A percentile compares a stretch with the other conserved stretches of the same genome.
These are phyloP conservation scores for Drosophila melanica DNA, from an alignment of 1,140 invertebrate genomes.

Conservation along the genomic window DNA sequence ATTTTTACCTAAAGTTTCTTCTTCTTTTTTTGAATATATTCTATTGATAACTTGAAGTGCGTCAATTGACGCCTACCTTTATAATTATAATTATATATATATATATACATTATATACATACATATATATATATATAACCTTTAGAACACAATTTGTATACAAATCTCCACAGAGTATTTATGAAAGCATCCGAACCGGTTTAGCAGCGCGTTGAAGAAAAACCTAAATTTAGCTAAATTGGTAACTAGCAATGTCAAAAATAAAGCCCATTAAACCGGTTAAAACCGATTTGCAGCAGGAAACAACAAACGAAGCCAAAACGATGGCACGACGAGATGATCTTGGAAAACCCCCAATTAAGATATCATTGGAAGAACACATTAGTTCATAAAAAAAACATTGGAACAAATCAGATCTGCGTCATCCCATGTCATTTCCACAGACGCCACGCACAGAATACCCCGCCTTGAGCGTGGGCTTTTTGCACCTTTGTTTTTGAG, in stretches of 20 bases:
- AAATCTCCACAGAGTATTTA: not conserved
- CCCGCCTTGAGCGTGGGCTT: slow-evolving; percentile 2
- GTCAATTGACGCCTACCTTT: slow-evolving; percentile 1
- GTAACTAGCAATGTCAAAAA: slow-evolving; percentile 19
- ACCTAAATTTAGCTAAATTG: slow-evolving; percentile 26
- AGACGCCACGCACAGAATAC: not conserved
- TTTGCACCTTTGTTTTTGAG: slow-evolving; percentile 14
- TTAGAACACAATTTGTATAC: slow-evolving; percentile 6
- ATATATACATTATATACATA: too few relatives aligned
- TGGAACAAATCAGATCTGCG: not conserved
- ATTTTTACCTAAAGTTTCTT: not conserved
- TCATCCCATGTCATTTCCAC: not conserved
- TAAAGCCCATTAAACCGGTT: slow-evolving; percentile 33
- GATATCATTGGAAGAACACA: not conserved
- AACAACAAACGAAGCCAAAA: not conserved
- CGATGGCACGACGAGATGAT: not conserved
- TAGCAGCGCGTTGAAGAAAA: not conserved
- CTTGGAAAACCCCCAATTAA: not conserved
- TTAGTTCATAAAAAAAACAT: not conserved
- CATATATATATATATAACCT: slow-evolving; percentile 15
- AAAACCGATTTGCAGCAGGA: slow-evolving; percentile 34
- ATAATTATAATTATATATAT: not conserved
- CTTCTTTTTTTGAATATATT: not conserved
- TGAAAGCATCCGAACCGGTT: slow-evolving; percentile 33
- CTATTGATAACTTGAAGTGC: not conserved